These are phyloP conservation scores for Orycteropus afer DNA, from an alignment of 2,113 vertebrate species.

Conservation along the genomic window DNA sequence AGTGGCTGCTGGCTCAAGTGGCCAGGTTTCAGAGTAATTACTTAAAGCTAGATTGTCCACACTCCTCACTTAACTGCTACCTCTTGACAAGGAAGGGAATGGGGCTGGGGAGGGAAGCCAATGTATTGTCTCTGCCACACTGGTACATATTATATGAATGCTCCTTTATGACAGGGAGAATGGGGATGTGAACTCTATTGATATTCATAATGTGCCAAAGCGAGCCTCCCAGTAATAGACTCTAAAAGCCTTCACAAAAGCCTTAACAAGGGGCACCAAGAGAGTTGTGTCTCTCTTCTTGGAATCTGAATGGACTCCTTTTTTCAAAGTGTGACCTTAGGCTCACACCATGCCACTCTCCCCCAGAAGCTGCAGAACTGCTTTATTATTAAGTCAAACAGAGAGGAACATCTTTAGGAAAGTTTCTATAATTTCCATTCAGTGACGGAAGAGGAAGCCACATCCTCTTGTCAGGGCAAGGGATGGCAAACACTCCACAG, in stretches of 20 bases:
- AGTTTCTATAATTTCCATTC: conserved; percentile 51
- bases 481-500: background rate
- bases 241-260: conserved; percentile 70
- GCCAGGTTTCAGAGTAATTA: conserved; percentile 32
- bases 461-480: background rate
- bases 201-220: conserved; percentile 66
- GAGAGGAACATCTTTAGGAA: background rate
- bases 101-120: background rate
- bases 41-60: conserved; percentile 3
- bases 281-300: background rate
- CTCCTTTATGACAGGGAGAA: conserved; percentile 66
- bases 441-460: background rate
- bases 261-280: background rate
- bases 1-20: background rate
- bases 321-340: background rate
- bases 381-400: conserved; percentile 49
- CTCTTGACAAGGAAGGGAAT: conserved; percentile 57
- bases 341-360: background rate
- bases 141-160: conserved; percentile 54
- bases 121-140: conserved; percentile 29
- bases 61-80: conserved; percentile 41
- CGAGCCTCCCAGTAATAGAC: conserved; percentile 49
- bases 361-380: background rate
- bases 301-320: conserved; percentile 39
- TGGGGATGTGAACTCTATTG: background rate